Conservation (phyloP, 2,888 invertebrate genomes). For the Aricia artaxerxes region DNA sequence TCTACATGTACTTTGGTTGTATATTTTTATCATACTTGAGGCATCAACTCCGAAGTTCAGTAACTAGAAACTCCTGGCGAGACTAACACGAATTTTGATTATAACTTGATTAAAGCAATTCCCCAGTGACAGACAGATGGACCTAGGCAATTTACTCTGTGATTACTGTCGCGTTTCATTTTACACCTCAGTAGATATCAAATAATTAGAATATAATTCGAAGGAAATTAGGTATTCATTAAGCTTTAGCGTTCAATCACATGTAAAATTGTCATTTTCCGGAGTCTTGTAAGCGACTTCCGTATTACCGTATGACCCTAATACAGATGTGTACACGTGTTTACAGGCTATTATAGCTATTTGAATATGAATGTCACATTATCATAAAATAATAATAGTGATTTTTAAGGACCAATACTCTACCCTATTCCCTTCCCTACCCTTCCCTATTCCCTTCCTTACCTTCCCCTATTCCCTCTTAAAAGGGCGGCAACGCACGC, state of each 20-base stretch:
- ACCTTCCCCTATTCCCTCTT: too few species aligned
- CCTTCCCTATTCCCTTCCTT: too few species aligned
- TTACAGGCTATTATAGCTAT: neutral
- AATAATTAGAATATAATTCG: slow-evolving; percentile 50
- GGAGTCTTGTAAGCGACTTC: neutral
- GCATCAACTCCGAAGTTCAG: slow-evolving; percentile 20
- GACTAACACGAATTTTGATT: slow-evolving; percentile 32
- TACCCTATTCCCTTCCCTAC: too few species aligned
- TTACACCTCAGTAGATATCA: slow-evolving; percentile 59
- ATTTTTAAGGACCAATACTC: too few species aligned
- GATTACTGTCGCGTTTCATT: slow-evolving; percentile 56
- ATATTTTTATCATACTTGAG: neutral
- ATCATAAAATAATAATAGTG: too few species aligned
- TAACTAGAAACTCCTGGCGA: slow-evolving; percentile 24
- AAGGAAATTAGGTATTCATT: slow-evolving; percentile 13
- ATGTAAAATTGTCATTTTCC: neutral
- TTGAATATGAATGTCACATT: too few species aligned
- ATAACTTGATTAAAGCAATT: slow-evolving; percentile 40
- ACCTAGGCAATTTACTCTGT: slow-evolving; percentile 52
- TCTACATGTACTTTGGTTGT: neutral
- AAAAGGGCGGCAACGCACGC: too few species aligned
- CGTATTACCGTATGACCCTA: neutral
- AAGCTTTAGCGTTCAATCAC: slow-evolving; percentile 7
- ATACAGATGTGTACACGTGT: neutral
- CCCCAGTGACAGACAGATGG: slow-evolving; percentile 40